Percentiles rank a stretch among this genome's conserved stretches.
Evolutionary conservation across 2,888 invertebrate species (phyloP).

Genomic region (Dexiosoma caninum): DNA sequence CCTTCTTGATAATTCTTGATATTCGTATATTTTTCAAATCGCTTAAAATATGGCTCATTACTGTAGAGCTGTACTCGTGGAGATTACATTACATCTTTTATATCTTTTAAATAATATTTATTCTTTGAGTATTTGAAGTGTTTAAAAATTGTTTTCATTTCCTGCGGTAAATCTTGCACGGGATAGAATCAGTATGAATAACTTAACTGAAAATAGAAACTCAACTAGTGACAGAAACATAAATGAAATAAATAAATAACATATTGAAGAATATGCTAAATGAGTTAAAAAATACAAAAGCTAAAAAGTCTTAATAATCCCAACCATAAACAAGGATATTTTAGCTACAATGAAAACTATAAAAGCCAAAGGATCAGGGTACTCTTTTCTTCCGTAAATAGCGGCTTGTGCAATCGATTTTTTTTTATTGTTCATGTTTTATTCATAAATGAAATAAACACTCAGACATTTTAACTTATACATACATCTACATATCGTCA

Average conservation of each 20-base stretch:
- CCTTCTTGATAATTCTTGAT: too few relatives aligned
- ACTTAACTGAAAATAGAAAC: neutral
- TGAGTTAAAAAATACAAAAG: neutral
- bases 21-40: too few relatives aligned
- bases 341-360: neutral
- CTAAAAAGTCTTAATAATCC: constrained; percentile 19
- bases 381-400: neutral
- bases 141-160: too few relatives aligned
- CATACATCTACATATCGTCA: neutral
- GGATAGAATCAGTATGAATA: too few relatives aligned
- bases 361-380: neutral
- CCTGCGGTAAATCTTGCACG: too few relatives aligned
- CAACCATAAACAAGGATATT: constrained; percentile 37
- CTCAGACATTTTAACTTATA: constrained; percentile 21
- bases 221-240: constrained; percentile 15
- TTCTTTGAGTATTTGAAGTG: too few relatives aligned
- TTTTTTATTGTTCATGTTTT: neutral
- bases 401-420: constrained; percentile 7
- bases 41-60: too few relatives aligned
- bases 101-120: too few relatives aligned
- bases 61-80: too few relatives aligned
- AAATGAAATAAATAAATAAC: constrained; percentile 14
- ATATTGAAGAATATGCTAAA: constrained; percentile 35
- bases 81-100: too few relatives aligned
- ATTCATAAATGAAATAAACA: constrained; percentile 43